These are phyloP conservation scores for Cryptosula pallasiana DNA, from an alignment of 2,888 invertebrate species.

Conservation along the genomic window DNA sequence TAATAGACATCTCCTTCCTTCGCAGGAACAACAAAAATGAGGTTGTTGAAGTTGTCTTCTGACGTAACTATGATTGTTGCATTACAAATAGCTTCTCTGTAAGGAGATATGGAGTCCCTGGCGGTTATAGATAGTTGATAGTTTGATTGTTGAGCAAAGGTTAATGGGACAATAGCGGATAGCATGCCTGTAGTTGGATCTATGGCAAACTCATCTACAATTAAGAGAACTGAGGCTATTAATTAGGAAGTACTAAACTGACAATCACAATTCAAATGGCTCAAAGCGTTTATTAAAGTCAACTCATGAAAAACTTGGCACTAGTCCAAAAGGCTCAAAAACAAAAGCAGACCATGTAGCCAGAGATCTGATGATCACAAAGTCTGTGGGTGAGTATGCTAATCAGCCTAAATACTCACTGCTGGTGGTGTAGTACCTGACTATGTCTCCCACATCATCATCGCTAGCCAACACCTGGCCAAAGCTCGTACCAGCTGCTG, in stretches of 20 bases:
- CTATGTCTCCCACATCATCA: neutral
- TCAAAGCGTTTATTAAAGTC: no score
- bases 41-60: neutral
- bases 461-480: slow-evolving; percentile 19
- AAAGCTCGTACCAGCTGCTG: neutral
- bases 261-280: no score
- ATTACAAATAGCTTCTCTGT: neutral
- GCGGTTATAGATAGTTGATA: neutral
- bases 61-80: neutral
- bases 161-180: neutral
- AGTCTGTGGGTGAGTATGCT: no score
- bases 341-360: no score
- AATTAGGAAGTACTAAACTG: no score
- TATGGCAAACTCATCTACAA: neutral
- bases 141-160: neutral
- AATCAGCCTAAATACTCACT: neutral
- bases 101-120: slow-evolving; percentile 13
- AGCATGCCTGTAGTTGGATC: neutral
- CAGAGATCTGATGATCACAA: no score
- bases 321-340: no score
- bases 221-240: no score
- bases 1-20: neutral
- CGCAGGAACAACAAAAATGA: neutral
- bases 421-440: neutral
- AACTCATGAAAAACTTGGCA: no score